phyloP scores from a whole-genome alignment of 2,888 invertebrate genomes.

The Pristionchus fissidentatus region DNA sequence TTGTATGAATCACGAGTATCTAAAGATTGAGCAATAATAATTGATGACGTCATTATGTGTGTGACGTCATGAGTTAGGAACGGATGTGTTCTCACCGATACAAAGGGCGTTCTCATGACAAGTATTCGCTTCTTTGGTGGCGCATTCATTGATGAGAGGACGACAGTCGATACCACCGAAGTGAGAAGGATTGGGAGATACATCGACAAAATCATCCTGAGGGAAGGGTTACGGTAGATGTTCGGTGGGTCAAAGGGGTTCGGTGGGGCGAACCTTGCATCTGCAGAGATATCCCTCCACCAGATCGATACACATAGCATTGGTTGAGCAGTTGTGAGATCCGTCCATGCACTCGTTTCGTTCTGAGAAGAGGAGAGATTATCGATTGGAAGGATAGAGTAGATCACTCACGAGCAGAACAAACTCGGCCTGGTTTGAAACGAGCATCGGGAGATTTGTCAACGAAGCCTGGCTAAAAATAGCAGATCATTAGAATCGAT shows the following conservation, averaged over 20 bases:
- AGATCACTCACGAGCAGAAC: conserved; percentile 58
- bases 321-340: conserved; percentile 89
- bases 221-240: conserved; percentile 12
- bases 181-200: conserved; percentile 72
- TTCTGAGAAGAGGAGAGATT: conserved; percentile 81
- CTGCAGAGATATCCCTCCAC: conserved; percentile 91
- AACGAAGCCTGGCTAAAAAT: conserved; percentile 60
- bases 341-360: conserved; percentile 89
- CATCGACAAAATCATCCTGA: conserved; percentile 69
- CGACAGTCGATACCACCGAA: conserved; percentile 70
- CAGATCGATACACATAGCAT: conserved; percentile 89
- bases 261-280: conserved; percentile 79
- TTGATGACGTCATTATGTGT: neutral
- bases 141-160: conserved; percentile 72
- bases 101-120: conserved; percentile 74
- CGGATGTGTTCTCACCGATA: conserved; percentile 65
- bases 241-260: neutral
- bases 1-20: conserved; percentile 69
- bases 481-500: conserved; percentile 5
- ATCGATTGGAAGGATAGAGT: neutral
- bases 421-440: conserved; percentile 69
- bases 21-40: conserved; percentile 42
- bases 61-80: neutral
- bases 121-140: conserved; percentile 65
- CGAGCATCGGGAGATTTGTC: conserved; percentile 68